Evolutionary conservation across 37 sponge, comb jelly and placozoan genomes (phyloP), one percentile per base, ranked within the genome.

Genomic region (Agelas oroides): DNA sequence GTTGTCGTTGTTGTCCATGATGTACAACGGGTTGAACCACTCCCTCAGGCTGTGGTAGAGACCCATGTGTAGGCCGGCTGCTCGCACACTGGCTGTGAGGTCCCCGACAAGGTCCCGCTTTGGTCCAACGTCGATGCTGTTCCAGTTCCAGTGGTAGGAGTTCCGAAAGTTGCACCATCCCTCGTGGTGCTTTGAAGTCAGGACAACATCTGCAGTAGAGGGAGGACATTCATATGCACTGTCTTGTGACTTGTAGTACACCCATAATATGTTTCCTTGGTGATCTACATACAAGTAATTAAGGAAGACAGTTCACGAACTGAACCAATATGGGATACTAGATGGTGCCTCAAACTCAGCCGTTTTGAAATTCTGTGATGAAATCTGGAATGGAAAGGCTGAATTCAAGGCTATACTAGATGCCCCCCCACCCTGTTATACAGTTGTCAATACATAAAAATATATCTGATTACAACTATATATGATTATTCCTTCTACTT

Each of bases 171-270:
- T 94, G 56, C 88, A 87, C 87, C 90, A 94, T 53, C 95, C 95
- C 55, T 91, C 92, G 74, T 94, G 95, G 62, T 94, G 95, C 53
- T 94, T 94, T 41, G 92, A 79, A 8, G 89, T 94, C 78, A 94
- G 37, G 34, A 91, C 89, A 34, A 94, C 89, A 81, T 94, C 89
- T 91, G 57, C 24, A 75, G 59, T 35, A 30, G 34, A n/a, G 34
- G 56, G 30, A 53, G 35, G 28, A 59, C 46, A 46, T 46, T n/a
- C n/a, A n/a, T n/a, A n/a, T n/a, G n/a, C n/a, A n/a, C n/a, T n/a
- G n/a, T n/a, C n/a, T n/a, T n/a, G n/a, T n/a, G n/a, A n/a, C n/a
- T n/a, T n/a, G 19, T 0, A 24, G 19, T 0, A 14, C 66, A 1
- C 19, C 24, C 27, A 65, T 0, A 19, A 65, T 14, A 23, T n/a